Conservation (phyloP, 2,797 vertebrate genomes). For the Emydoidea blandingii region DNA sequence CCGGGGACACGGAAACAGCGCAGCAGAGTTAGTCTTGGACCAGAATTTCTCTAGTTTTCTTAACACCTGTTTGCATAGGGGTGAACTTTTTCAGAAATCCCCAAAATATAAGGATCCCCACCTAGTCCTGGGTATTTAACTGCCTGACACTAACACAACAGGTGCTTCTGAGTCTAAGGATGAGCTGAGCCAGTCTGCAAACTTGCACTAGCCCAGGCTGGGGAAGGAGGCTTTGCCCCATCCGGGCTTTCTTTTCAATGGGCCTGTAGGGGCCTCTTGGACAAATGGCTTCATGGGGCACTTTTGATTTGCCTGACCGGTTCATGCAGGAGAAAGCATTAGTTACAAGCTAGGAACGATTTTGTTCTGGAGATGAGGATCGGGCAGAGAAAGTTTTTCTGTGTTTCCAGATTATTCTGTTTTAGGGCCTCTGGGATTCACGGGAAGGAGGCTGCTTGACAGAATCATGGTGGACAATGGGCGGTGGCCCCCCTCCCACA, state of each 20-base stretch:
- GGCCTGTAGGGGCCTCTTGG: background rate
- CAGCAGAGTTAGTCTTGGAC: background rate
- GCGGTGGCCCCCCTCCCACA: constrained; percentile 45
- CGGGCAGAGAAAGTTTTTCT: background rate
- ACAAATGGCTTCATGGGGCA: background rate
- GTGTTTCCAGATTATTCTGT: rapidly evolving
- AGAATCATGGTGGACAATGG: background rate
- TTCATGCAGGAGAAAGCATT: background rate
- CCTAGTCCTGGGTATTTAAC: background rate
- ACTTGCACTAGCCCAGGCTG: background rate
- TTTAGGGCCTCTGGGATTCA: background rate
- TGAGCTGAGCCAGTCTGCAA: background rate
- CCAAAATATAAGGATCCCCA: background rate
- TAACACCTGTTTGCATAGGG: rapidly evolving
- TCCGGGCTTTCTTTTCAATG: background rate
- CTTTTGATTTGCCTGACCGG: rapidly evolving
- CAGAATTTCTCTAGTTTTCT: background rate
- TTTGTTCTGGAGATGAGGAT: background rate
- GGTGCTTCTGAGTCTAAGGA: background rate
- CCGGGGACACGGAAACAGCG: background rate
- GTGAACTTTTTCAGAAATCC: background rate
- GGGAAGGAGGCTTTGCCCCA: background rate
- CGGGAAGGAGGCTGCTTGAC: background rate
- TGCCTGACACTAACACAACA: background rate
- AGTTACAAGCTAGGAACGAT: background rate